These are phyloP conservation scores for Cheilosia variabilis DNA, from an alignment of 2,888 invertebrate genomes.

Conservation along the genomic window DNA sequence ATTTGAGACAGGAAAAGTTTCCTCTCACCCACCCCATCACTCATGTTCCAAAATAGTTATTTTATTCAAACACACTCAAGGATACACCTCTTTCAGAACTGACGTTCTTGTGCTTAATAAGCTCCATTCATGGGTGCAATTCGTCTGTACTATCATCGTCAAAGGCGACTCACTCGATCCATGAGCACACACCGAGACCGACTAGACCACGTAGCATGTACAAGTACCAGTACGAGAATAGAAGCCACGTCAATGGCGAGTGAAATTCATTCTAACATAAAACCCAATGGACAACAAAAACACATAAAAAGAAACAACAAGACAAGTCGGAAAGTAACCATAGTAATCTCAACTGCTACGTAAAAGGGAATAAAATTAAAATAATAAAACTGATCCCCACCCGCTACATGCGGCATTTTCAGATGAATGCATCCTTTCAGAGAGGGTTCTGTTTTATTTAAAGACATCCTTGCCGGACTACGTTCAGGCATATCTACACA, in stretches of 20 bases:
- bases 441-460: slow-evolving; percentile 35
- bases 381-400: slow-evolving; percentile 32
- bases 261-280: slow-evolving; percentile 38
- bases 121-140: slow-evolving; percentile 56
- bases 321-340: slow-evolving; percentile 13
- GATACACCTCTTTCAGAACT: slow-evolving; percentile 1
- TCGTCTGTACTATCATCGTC: slow-evolving; percentile 45
- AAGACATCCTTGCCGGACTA: slow-evolving; percentile 9
- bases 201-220: neutral
- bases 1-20: neutral
- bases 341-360: slow-evolving; percentile 16
- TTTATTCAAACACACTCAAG: slow-evolving; percentile 23
- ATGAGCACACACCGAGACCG: neutral
- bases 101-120: slow-evolving; percentile 54
- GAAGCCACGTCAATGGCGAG: neutral
- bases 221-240: neutral
- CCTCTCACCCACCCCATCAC: neutral
- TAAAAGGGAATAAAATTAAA: slow-evolving; percentile 36
- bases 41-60: slow-evolving; percentile 6
- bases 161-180: slow-evolving; percentile 15
- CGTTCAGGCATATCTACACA: neutral
- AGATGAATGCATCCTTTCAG: slow-evolving; percentile 52
- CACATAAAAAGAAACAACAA: neutral
- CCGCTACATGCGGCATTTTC: slow-evolving; percentile 17
- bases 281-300: slow-evolving; percentile 34